These are phyloP conservation scores for Heliconius aoede DNA, from an alignment of 2,888 invertebrate genomes.

Conservation along the genomic window DNA sequence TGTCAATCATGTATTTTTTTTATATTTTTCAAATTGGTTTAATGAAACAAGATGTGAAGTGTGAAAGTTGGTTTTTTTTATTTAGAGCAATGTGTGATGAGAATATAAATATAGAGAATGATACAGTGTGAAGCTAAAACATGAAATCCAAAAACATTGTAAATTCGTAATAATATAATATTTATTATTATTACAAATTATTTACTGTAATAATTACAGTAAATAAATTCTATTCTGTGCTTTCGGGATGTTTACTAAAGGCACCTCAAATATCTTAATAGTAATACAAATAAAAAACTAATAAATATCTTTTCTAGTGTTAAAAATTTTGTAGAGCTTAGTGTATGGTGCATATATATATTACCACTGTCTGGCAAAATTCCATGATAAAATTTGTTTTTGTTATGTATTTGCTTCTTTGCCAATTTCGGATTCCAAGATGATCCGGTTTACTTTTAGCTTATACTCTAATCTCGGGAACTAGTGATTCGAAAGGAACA, in stretches of 20 bases:
- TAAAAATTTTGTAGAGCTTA: conserved; percentile 4
- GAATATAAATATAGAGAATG: too few species aligned
- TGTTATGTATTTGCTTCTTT: conserved; percentile 18
- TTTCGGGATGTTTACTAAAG: too few species aligned
- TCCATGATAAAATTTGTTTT: conserved; percentile 19
- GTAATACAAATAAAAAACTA: neutral
- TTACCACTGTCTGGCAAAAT: conserved; percentile 25
- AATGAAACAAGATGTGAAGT: neutral
- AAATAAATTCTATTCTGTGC: too few species aligned
- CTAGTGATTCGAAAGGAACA: too few species aligned
- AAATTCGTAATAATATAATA: too few species aligned
- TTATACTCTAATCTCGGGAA: neutral
- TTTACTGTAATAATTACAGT: too few species aligned
- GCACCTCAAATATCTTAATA: too few species aligned
- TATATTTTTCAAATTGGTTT: neutral
- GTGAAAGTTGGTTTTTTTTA: neutral
- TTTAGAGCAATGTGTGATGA: too few species aligned
- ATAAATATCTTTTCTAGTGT: neutral
- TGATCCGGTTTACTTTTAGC: conserved; percentile 20
- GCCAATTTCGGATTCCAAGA: conserved; percentile 30
- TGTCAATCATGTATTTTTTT: neutral
- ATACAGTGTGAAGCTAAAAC: too few species aligned
- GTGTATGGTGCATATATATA: neutral
- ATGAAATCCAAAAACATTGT: too few species aligned
- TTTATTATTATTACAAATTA: too few species aligned